Percentiles rank a stretch among this genome's conserved stretches.
These are phyloP conservation scores for Telmatherina bonti DNA, from an alignment of 2,797 vertebrate species.

Conservation along the genomic window DNA sequence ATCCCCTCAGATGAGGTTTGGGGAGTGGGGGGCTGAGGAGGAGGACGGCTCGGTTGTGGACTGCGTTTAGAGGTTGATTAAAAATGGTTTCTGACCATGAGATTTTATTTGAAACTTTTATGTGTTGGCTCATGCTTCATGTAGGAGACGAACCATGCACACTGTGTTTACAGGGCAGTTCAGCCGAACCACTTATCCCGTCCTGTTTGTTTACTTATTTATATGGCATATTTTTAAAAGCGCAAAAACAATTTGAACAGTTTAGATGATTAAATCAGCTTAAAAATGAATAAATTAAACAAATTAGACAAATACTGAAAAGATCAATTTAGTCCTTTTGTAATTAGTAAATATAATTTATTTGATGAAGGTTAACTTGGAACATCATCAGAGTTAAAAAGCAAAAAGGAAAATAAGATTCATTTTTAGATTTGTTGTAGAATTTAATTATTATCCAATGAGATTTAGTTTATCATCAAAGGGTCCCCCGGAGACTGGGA, in stretches of 20 bases:
- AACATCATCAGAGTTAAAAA: no score
- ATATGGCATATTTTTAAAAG: neutral
- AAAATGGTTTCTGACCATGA: neutral
- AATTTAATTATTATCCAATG: no score
- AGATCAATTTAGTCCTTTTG: no score
- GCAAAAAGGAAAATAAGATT: no score
- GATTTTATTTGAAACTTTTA: slow-evolving; percentile 4
- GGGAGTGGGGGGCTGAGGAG: slow-evolving; percentile 84
- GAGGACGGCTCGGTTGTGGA: slow-evolving; percentile 80
- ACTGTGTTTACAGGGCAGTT: neutral
- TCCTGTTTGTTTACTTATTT: neutral
- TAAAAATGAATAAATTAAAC: no score
- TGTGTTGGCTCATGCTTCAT: slow-evolving; percentile 8
- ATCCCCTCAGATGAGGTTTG: slow-evolving; percentile 84
- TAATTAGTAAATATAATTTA: no score
- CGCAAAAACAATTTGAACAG: neutral
- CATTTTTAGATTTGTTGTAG: no score
- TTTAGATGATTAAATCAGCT: no score
- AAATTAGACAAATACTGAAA: no score
- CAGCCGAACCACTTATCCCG: neutral
- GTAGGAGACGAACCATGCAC: neutral
- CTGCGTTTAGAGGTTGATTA: slow-evolving; percentile 74
- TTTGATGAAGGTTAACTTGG: no score
- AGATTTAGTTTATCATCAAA: no score
- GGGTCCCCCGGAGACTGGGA: no score